Percentiles rank a stretch among this genome's conserved stretches.
Conservation (phyloP, 2,113 vertebrate genomes). For the Pituophis catenifer region DNA sequence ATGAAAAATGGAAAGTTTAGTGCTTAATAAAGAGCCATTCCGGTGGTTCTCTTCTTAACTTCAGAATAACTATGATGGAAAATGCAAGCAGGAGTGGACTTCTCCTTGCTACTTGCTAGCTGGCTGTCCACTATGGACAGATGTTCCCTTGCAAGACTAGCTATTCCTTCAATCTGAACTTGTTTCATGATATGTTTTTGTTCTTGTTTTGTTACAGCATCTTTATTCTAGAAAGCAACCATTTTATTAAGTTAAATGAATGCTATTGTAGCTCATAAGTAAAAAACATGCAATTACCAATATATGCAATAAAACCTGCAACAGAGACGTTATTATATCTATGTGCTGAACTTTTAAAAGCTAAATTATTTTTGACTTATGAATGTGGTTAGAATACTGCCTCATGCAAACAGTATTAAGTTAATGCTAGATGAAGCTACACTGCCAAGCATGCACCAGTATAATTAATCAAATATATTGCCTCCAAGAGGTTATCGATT, state of each 20-base stretch:
- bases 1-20: background rate
- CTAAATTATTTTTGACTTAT: constrained; percentile 70
- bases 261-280: constrained; percentile 69
- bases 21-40: background rate
- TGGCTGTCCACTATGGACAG: background rate
- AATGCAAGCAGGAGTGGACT: background rate
- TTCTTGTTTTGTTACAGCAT: constrained; percentile 26
- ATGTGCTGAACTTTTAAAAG: constrained; percentile 68
- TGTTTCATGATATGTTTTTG: background rate
- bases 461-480: constrained; percentile 74
- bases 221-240: constrained; percentile 32
- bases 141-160: background rate
- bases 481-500: constrained; percentile 74
- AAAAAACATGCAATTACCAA: constrained; percentile 59
- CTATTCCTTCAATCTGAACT: background rate
- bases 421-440: constrained; percentile 67
- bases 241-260: constrained; percentile 58
- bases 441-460: constrained; percentile 64
- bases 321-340: constrained; percentile 70
- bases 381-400: constrained; percentile 63
- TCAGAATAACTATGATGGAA: background rate
- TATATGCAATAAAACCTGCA: constrained; percentile 61
- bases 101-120: background rate
- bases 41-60: background rate
- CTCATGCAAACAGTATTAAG: constrained; percentile 76